Percentiles rank a stretch among this genome's conserved stretches.
phyloP scores from a whole-genome alignment of 2,113 vertebrate genomes.

The Dolichallabes microphthalmus region DNA sequence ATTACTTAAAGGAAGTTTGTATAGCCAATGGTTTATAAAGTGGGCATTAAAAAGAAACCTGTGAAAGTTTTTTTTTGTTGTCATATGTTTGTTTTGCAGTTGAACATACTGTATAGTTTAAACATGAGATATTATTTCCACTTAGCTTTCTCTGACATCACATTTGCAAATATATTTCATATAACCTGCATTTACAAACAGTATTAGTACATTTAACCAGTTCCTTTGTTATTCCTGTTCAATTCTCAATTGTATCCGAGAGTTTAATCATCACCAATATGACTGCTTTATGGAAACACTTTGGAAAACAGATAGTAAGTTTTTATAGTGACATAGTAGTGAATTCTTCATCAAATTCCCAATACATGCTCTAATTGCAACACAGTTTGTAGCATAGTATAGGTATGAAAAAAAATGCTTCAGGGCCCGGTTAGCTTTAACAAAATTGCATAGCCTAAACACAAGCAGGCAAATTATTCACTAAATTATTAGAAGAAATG shows the following conservation, averaged over 20 bases:
- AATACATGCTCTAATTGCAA: neutral
- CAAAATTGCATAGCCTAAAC: neutral
- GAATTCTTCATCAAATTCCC: neutral
- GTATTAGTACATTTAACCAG: neutral
- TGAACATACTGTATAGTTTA: neutral
- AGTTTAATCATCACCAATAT: neutral
- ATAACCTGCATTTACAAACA: neutral
- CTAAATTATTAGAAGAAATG: neutral
- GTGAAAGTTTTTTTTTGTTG: neutral
- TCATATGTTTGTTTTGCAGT: neutral
- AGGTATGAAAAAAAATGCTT: neutral
- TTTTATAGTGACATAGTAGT: neutral
- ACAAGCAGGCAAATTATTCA: neutral
- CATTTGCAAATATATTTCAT: neutral
- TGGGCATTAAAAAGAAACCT: slow-evolving; percentile 8
- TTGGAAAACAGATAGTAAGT: neutral
- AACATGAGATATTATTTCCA: neutral
- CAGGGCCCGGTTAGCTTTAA: neutral
- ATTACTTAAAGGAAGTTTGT: neutral
- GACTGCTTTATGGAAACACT: neutral
- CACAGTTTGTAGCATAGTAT: neutral
- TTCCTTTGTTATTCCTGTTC: neutral
- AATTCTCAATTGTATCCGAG: neutral
- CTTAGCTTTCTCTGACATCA: neutral
- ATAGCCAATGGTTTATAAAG: too few relatives aligned